Conservation (phyloP, 2,797 vertebrate genomes). For the Loriculus beryllinus region DNA sequence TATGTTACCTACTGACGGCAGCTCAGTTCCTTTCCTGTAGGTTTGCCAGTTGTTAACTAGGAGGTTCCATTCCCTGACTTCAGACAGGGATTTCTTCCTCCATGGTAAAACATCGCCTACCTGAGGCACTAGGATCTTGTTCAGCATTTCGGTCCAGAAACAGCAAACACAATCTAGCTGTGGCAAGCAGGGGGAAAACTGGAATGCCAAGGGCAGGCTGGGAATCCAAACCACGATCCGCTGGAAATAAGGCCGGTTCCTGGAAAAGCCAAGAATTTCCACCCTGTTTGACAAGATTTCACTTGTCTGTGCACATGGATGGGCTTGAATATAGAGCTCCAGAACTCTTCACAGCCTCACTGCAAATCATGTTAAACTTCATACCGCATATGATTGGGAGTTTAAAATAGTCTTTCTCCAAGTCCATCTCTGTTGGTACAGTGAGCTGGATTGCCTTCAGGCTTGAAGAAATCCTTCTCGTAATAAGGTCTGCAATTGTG, state of each 20-base stretch:
- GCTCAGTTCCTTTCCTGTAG: slow-evolving; percentile 47
- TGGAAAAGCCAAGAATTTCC: slow-evolving; percentile 76
- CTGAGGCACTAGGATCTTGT: slow-evolving; percentile 76
- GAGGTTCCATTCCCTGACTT: slow-evolving; percentile 59
- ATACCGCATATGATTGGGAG: neutral
- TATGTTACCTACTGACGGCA: slow-evolving; percentile 19
- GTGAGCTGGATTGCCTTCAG: neutral
- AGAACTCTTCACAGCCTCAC: neutral
- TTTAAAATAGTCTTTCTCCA: neutral
- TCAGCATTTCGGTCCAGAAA: slow-evolving; percentile 74
- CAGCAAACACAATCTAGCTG: slow-evolving; percentile 79
- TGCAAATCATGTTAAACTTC: neutral
- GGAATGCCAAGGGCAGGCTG: slow-evolving; percentile 68
- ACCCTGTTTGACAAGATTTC: slow-evolving; percentile 68
- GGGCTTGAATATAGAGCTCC: neutral
- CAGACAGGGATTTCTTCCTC: slow-evolving; percentile 70
- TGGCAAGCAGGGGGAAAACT: slow-evolving; percentile 69
- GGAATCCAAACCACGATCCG: slow-evolving; percentile 73
- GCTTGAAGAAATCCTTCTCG: neutral
- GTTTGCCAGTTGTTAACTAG: slow-evolving; percentile 24
- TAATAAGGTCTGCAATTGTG: neutral
- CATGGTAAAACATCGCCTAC: slow-evolving; percentile 73
- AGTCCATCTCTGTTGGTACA: neutral
- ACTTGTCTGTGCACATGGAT: slow-evolving; percentile 23
- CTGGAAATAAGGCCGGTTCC: slow-evolving; percentile 66